Base-by-base conservation (phyloP, 2,113 vertebrate species). In the Halichoeres trimaculatus region DNA sequence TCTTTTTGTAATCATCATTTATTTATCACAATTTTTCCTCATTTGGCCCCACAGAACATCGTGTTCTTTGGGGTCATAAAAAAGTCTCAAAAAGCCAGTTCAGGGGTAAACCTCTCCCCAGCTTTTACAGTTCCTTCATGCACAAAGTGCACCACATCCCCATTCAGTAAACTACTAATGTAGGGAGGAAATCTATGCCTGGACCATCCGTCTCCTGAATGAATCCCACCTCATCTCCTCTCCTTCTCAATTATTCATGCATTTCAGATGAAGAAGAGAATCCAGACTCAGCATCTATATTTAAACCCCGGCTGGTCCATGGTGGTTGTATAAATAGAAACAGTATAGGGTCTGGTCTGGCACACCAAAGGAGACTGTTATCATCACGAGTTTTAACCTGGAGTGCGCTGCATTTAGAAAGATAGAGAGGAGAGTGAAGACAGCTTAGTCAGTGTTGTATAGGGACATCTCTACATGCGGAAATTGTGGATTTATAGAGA, bases 271-370 rank as follows among this genome's bases (percentile, higher is more conserved):
- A 91, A 85, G 88, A 90, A 91, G 89, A 93, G 86, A 93, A 90
- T 92, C 90, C 91, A 93, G 90, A 92, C 86, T 88, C 89, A 80
- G 83, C 81, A 85, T 92, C 93, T 93, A 93, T 94, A 92, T 93
- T 92, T 93, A 93, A 92, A 92, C 85, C 79, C 69, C 76, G 78
- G 78, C 91, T 90, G 78, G 71, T 83, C 91, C 76, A 57, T 62
- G 80, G 80, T 82, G 76, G 66, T 65, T 71, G 58, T 93, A 93
- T 93, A 92, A 92, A 92, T 94, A 93, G 90, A 75, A 88, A 77
- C 76, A 81, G 81, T 89, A 82, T 82, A 88, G 73, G 77, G 60
- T 67, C 74, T 76, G 74, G 81, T 83, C 74, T 87, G 61, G 70
- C 34, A 63, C 70, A 67, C 76, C 84, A 84, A 63, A 76, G 76